phyloP scores from a whole-genome alignment of 2,113 vertebrate genomes.

The Burhinus oedicnemus region DNA sequence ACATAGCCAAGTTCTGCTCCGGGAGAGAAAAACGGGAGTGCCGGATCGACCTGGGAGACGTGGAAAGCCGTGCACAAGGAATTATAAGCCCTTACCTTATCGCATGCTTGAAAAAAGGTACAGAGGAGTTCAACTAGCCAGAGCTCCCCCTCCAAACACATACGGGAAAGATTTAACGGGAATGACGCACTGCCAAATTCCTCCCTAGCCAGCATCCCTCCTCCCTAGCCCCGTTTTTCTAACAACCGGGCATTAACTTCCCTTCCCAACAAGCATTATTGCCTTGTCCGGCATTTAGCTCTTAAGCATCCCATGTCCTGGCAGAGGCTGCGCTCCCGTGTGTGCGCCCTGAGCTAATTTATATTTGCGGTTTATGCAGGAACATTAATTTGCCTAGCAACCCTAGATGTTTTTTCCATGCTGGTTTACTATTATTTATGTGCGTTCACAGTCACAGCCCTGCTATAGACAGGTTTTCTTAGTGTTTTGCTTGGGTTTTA shows the following conservation, averaged over 20 bases:
- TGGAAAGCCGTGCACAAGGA: neutral
- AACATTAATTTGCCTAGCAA: neutral
- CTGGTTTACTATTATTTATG: slow-evolving; percentile 9
- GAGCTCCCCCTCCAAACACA: neutral
- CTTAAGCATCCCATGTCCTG: neutral
- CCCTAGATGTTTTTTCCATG: neutral
- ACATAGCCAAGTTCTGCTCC: neutral
- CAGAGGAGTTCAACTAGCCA: neutral
- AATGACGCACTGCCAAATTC: neutral
- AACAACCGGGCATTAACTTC: neutral
- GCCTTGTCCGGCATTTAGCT: neutral
- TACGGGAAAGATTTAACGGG: neutral
- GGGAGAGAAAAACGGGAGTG: neutral
- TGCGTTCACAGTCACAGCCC: neutral
- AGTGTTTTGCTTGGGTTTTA: neutral
- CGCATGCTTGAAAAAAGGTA: neutral
- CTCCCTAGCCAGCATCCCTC: neutral
- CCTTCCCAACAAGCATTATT: neutral
- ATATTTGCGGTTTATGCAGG: neutral
- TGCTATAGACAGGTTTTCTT: neutral
- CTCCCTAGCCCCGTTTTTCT: neutral
- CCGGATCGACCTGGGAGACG: fast-evolving
- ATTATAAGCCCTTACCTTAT: neutral
- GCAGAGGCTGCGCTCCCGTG: neutral
- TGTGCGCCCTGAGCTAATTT: neutral